phyloP scores from a whole-genome alignment of 2,888 invertebrate species.

The Apotomis turbidana region DNA sequence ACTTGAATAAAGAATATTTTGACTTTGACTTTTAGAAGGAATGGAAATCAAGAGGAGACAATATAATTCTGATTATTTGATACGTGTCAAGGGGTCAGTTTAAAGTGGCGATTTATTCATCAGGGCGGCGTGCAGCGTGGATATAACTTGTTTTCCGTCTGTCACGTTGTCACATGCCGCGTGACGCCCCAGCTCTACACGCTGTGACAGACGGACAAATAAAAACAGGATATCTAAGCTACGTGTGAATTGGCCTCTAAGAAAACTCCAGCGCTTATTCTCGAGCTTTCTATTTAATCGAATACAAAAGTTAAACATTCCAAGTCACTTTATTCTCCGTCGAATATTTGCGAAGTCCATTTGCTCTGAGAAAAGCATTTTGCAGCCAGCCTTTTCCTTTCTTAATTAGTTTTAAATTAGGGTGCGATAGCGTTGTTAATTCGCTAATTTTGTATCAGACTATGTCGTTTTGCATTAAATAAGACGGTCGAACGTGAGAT shows the following conservation, averaged over 20 bases:
- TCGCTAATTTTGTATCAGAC: conserved; percentile 67
- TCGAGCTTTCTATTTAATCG: conserved; percentile 80
- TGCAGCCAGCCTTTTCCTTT: conserved; percentile 75
- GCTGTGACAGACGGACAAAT: no score
- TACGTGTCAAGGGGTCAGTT: no score
- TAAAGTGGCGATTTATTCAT: no score
- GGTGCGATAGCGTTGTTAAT: conserved; percentile 77
- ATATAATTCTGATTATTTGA: no score
- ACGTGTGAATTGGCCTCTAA: conserved; percentile 15
- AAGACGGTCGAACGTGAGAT: conserved; percentile 2
- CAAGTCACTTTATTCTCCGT: conserved; percentile 71
- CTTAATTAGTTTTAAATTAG: conserved; percentile 82
- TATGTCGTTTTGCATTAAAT: conserved; percentile 41
- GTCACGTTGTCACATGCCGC: no score
- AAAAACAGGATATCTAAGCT: not conserved
- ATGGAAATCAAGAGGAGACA: no score
- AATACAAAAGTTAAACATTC: conserved; percentile 79
- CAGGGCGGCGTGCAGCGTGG: no score
- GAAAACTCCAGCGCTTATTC: conserved; percentile 61
- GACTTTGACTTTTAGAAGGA: no score
- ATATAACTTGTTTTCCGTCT: no score
- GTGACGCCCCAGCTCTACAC: no score
- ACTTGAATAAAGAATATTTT: no score
- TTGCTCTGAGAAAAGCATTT: conserved; percentile 76
- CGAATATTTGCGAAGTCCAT: conserved; percentile 78